Evolutionary conservation across 2,113 vertebrate genomes (phyloP).

Genomic region (Steatornis caripensis): DNA sequence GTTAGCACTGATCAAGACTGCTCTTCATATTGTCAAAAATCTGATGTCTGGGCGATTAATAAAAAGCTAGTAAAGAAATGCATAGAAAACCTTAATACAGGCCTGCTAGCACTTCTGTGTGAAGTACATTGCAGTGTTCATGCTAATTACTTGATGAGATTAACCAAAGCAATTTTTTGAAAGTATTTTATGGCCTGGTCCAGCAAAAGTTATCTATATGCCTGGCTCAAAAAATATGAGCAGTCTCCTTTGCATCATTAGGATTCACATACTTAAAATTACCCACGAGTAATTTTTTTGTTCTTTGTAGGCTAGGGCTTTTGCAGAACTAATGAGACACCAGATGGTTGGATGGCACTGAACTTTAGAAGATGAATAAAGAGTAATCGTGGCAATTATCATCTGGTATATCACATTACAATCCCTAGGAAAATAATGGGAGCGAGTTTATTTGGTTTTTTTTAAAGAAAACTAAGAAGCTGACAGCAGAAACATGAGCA

Average conservation of each 20-base stretch:
- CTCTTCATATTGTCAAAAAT: background rate
- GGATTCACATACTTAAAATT: conserved; percentile 27
- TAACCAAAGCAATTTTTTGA: background rate
- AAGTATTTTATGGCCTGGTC: background rate
- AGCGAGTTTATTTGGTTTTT: background rate
- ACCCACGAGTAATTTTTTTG: background rate
- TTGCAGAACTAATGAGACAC: conserved; percentile 36
- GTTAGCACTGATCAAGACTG: background rate
- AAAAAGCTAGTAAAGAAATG: background rate
- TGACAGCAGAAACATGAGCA: background rate
- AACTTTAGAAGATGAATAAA: conserved; percentile 48
- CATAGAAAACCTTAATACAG: background rate
- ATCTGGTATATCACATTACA: conserved; percentile 24
- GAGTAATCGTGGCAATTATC: conserved; percentile 30
- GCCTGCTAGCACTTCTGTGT: background rate
- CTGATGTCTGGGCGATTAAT: background rate
- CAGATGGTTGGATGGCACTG: conserved; percentile 45
- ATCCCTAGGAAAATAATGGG: background rate
- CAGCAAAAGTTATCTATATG: background rate
- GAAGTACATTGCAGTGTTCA: background rate
- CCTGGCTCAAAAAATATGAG: conserved; percentile 5
- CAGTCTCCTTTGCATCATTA: background rate
- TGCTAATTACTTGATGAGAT: background rate
- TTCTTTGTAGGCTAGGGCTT: background rate
- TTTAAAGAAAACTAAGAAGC: background rate